Base-by-base conservation (phyloP, 2,888 invertebrate species). In the Drosophila hamatofila region DNA sequence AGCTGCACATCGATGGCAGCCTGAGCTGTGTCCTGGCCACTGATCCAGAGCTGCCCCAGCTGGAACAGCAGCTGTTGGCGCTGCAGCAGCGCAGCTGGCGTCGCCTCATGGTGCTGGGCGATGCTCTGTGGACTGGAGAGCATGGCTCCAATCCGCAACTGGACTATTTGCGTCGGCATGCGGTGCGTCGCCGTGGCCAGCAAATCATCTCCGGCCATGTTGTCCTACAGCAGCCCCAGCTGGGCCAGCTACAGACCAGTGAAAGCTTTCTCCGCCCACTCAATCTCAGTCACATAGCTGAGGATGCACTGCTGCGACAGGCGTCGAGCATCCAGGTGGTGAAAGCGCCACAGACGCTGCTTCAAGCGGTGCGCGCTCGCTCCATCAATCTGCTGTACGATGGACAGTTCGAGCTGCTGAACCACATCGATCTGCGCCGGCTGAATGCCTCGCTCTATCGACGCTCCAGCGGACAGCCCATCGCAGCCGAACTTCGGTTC, bases 371-470 rank as follows among this genome's bases (percentile, higher is more conserved):
- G 2, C 41, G 35, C 5, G 80, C 75, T 0, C 9, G 16, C 0
- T 33, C 57, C 2, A 6, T 91, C 0, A n/a, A 41, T 6, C 59
- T 83, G 0, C 51, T 35, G 0, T 51, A 37, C 1, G 72, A 83
- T 21, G 39, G 59, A 0, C 35, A 72, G 7, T 86, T 88, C 7
- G 55, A 33, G 9, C 44, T 48, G 5, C 39, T 91, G 5, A 91
- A 92, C 59, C 49, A 68, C 14, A 85, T 92, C 12, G 87, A 92
- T 67, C 68, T 91, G 3, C 5, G 58, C 6, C 80, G 83, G 4
- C 79, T 92, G 2, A 92, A 92, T 75, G 67, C 76, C 18, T 92
- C 92, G 0, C 68, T 92, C 0, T 92, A 91, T 76, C 89, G 92
- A 3, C 48, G 80, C 30, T 87, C 88, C 14, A 83, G 83, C 30